Percentiles rank a stretch among this genome's conserved stretches.
Evolutionary conservation across 2,113 vertebrate species (phyloP).

Genomic region (Archilochus colubris): DNA sequence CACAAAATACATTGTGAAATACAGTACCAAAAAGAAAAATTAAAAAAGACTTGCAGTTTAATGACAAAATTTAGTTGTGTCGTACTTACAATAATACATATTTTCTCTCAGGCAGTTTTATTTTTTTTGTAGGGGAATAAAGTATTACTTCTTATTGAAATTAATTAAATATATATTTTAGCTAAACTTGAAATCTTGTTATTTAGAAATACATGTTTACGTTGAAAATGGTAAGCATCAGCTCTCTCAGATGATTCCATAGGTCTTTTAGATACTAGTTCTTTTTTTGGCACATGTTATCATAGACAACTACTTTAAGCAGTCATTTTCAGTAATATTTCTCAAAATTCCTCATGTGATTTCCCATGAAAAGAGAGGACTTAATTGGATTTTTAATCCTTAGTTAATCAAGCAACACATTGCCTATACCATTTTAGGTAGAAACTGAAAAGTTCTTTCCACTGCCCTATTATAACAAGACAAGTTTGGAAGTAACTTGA

Average conservation of each 20-base stretch:
- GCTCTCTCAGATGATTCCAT: background rate
- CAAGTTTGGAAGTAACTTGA: conserved; percentile 87
- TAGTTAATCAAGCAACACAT: conserved; percentile 83
- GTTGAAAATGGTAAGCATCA: background rate
- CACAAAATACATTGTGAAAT: background rate
- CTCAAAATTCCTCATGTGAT: conserved; percentile 78
- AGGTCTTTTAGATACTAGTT: conserved; percentile 60
- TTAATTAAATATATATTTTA: background rate
- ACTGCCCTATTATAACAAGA: conserved; percentile 76
- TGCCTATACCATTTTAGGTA: conserved; percentile 80
- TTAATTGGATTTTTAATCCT: conserved; percentile 88
- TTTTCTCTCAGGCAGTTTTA: background rate
- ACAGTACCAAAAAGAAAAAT: background rate
- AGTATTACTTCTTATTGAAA: background rate
- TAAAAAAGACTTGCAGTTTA: background rate
- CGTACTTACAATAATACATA: background rate
- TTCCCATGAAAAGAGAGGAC: conserved; percentile 78
- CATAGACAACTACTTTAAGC: conserved; percentile 69
- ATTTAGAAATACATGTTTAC: background rate
- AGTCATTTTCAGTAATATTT: conserved; percentile 77
- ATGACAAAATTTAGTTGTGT: background rate
- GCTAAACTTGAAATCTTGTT: background rate
- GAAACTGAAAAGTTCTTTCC: conserved; percentile 89
- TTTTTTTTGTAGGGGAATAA: background rate
- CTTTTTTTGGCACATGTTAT: conserved; percentile 65